Base-by-base conservation (phyloP, 2,113 vertebrate species). In the Mirza zaza region DNA sequence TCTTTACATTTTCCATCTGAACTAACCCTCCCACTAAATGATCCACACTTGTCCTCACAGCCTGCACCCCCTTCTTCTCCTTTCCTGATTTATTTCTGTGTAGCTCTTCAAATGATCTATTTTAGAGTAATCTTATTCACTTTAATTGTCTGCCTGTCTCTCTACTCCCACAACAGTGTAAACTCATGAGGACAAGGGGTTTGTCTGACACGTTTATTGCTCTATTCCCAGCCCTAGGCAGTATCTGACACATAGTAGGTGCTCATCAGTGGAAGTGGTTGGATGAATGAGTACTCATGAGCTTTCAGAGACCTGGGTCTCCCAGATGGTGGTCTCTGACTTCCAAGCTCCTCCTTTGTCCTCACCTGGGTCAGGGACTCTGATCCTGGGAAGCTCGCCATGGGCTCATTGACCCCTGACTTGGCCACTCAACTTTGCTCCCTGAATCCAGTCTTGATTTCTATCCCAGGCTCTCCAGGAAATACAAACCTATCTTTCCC, bases 401-500 rank as follows among this genome's bases (percentile, higher is more conserved):
- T 67, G 36, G 75, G 71, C 61, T 94, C 32, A 23, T 23, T 57
- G 67, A 36, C 12, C 50, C 45, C 48, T 73, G 83, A 76, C 42
- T 39, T 87, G 39, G 45, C 70, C 63, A 39, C 29, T 97, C 73
- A 91, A 87, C 86, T 95, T 91, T 96, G 93, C 63, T 92, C 82
- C 77, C 79, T 91, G n/a, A 61, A 71, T 81, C 91, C 34, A 52
- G n/a, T 86, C 45, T 95, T 96, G 96, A 93, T 42, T 13, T 68
- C 84, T 86, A 57, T 89, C 86, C 89, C 25, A 83, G 91, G 86
- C 55, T 97, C 94, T 94, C 86, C 91, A 94, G 73, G 88, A 92
- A 96, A 94, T 91, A 29, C 34, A 59, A 88, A 70, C 4, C 88
- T 42, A 91, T 79, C 23, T 94, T 87, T 79, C 34, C 71, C 88